Base-by-base conservation (phyloP, 2,888 invertebrate genomes). In the Brachycybe producta region DNA sequence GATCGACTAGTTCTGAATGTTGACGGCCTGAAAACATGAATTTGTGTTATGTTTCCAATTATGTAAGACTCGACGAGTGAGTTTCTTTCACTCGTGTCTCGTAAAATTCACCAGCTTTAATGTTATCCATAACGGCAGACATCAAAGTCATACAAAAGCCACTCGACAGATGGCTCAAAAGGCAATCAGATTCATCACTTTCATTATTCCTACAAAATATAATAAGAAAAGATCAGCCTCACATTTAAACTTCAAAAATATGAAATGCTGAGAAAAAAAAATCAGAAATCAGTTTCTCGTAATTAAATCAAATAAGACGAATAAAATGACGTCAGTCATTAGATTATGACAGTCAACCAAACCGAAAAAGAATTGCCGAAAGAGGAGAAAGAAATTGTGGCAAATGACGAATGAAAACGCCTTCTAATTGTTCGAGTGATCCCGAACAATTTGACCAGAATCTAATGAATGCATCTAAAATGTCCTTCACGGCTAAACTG, bases 361-460 rank as follows among this genome's bases (percentile, higher is more conserved):
- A 43, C 43, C 5, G 13, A 17, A 43, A 43, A 21, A 43, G n/a
- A 19, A 43, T 13, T 21, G 30, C 23, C 7, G 30, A 2, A n/a
- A 43, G 43, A 23, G 43, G 43, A 8, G 17, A 11, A 21, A 43
- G 28, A 30, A 43, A 43, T 30, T 43, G 27, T 5, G n/a, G 30
- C 19, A 43, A 17, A 19, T 43, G 28, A 19, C 15, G 15, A 1
- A 28, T 5, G 17, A 43, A 43, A 43, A 15, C 27, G 17, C 30
- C 43, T 19, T 43, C 43, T 19, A 43, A 19, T 5, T 28, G 13
- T 27, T 43, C 30, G 5, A 15, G 15, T 24, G 27, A 21, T 2
- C 27, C 17, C 15, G 26, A 28, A 19, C 19, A 17, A n/a, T 4
- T 26, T 21, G 30, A 43, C 43, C 43, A 43, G 30, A 43, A 43